These are phyloP conservation scores for Poliocrania exsul DNA, from an alignment of 2,797 vertebrate species.

Conservation along the genomic window DNA sequence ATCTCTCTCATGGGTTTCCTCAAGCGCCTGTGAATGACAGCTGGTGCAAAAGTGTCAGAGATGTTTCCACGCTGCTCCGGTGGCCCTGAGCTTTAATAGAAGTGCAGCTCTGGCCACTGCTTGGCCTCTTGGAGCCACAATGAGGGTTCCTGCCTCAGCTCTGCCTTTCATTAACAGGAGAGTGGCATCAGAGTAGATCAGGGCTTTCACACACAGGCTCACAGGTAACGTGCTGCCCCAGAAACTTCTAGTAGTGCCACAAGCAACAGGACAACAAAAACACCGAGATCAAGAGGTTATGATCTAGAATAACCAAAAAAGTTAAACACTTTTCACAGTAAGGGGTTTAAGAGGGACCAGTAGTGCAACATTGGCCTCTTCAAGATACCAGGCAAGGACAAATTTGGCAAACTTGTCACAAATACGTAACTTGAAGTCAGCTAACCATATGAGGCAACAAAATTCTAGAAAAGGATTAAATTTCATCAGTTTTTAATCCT, in stretches of 20 bases:
- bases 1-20: fast-evolving
- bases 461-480: not conserved
- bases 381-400: fast-evolving
- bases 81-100: fast-evolving
- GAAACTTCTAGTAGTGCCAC: not conserved
- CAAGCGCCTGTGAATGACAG: not conserved
- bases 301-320: not conserved
- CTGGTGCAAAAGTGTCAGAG: not conserved
- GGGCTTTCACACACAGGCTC: not conserved
- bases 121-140: fast-evolving
- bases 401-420: not conserved
- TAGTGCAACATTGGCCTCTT: fast-evolving
- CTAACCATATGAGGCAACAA: not conserved
- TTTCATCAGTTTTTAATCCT: not conserved
- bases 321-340: not conserved
- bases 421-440: not conserved
- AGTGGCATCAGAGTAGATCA: fast-evolving
- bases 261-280: not conserved
- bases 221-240: fast-evolving
- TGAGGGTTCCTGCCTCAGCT: not conserved
- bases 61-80: not conserved
- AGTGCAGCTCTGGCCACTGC: not conserved
- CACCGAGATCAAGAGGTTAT: not conserved
- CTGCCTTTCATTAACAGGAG: not conserved
- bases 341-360: not conserved